Conservation (phyloP, 2,888 invertebrate genomes). For the Acrobasis repandana region DNA sequence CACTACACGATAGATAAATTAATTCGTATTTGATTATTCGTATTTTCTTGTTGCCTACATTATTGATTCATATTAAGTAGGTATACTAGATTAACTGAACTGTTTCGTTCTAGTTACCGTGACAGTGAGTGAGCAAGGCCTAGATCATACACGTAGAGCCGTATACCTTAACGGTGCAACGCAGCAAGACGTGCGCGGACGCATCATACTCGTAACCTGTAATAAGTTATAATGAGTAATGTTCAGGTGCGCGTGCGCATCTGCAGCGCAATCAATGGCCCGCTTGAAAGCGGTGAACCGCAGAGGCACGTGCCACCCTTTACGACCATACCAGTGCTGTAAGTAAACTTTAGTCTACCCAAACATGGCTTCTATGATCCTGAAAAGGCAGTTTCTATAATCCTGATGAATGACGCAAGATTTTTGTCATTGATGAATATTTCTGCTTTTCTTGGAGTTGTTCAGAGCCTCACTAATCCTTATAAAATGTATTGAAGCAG, state of each 20-base stretch:
- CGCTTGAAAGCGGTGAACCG: slow-evolving; percentile 38
- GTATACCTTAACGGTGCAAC: slow-evolving; percentile 27
- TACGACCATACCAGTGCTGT: no score
- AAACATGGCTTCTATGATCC: no score
- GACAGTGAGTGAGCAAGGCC: slow-evolving; percentile 12
- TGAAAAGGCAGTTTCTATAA: no score
- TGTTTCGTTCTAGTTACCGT: slow-evolving; percentile 1
- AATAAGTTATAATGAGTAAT: slow-evolving; percentile 48
- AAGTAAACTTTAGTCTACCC: no score
- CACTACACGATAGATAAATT: no score
- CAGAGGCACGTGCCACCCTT: slow-evolving; percentile 19
- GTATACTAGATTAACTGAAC: background rate
- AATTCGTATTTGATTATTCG: background rate
- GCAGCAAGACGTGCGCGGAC: slow-evolving; percentile 10
- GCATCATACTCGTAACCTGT: slow-evolving; percentile 21
- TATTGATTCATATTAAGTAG: background rate
- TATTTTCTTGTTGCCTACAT: background rate
- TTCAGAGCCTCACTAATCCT: no score
- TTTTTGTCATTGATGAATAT: no score
- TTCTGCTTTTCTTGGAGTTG: no score
- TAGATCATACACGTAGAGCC: background rate
- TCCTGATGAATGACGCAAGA: no score
- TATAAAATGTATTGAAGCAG: no score
- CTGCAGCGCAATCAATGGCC: slow-evolving; percentile 49
- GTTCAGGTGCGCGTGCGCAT: slow-evolving; percentile 51